Percentiles rank a stretch among this genome's conserved stretches.
phyloP scores from a whole-genome alignment of 1,140 invertebrate species.

The Musca vetustissima region DNA sequence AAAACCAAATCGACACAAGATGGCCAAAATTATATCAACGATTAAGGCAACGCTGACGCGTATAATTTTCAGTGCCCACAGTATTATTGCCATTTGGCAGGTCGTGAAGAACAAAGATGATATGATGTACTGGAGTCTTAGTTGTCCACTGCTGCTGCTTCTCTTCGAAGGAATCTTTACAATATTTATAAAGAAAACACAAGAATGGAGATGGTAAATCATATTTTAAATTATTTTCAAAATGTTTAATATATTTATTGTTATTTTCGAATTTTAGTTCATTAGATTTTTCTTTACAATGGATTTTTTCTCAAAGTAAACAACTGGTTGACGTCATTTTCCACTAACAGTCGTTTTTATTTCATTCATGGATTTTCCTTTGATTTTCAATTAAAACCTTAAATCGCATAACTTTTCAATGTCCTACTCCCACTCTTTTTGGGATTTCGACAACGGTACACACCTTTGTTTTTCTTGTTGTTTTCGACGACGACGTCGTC shows the following conservation, averaged over 20 bases:
- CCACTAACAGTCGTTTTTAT: neutral
- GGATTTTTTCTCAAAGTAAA: slow-evolving; percentile 40
- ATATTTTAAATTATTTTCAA: slow-evolving; percentile 7
- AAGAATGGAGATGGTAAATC: slow-evolving; percentile 83
- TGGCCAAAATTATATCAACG: slow-evolving; percentile 74
- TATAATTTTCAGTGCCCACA: slow-evolving; percentile 76
- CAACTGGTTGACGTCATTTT: slow-evolving; percentile 47
- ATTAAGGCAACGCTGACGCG: slow-evolving; percentile 80
- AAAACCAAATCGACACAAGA: slow-evolving; percentile 42
- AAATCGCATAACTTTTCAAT: slow-evolving; percentile 37
- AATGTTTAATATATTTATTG: too few species aligned
- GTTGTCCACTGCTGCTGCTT: slow-evolving; percentile 71
- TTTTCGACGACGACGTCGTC: too few species aligned
- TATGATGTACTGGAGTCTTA: slow-evolving; percentile 74
- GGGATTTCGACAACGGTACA: too few species aligned
- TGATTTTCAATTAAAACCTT: slow-evolving; percentile 57
- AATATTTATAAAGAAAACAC: slow-evolving; percentile 79
- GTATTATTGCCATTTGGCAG: slow-evolving; percentile 79
- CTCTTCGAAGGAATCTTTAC: slow-evolving; percentile 83
- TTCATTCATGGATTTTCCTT: slow-evolving; percentile 30
- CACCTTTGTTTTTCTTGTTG: neutral
- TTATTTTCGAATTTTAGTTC: neutral
- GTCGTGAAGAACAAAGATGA: slow-evolving; percentile 73
- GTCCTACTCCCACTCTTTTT: neutral
- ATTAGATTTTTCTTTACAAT: neutral